Evolutionary conservation across 2,113 vertebrate genomes (phyloP), one percentile per base, ranked within the genome.

Genomic region (Pachypanchax playfairii): DNA sequence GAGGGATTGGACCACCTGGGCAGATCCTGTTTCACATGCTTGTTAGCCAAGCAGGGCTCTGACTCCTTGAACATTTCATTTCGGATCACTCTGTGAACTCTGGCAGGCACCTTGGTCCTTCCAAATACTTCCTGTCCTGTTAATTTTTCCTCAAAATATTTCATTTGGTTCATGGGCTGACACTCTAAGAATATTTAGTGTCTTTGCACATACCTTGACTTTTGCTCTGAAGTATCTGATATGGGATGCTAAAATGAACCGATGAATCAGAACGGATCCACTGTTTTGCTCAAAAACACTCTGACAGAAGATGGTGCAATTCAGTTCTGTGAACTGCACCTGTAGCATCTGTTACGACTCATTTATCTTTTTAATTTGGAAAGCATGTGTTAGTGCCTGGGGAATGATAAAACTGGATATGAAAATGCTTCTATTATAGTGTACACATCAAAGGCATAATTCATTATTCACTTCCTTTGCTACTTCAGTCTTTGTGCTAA

Each of bases 1-100:
- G 43, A 65, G 29, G 33, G 43, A 67, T 42, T 51, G 63, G 59
- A 70, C 72, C 52, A 80, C 55, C 46, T 46, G 57, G 74, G 71
- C 50, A 62, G 51, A 55, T 55, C 51, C 47, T 47, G 60, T 50
- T 55, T 64, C 38, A 35, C 46, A 44, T 14, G 33, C 75, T 70
- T 47, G 48, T 75, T 79, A 62, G 43, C 61, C 58, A 21, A 74
- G 58, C 77, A 25, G n/a, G 9, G 51, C 17, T 13, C 29, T 59
- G 22, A 0, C 33, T 66, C 50, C 67, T 35, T 38, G 2, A 26
- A 65, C 47, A 63, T 59, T 74, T 18, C 29, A 58, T 50, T 56
- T 38, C 52, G 51, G 63, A 65, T 72, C 53, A 4, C 39, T 66
- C 70, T 3, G 22, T 58, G 59, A 6, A 42, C 39, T 20, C 29